Conservation (phyloP, 1,140 invertebrate species). For the Bombus superbus region DNA sequence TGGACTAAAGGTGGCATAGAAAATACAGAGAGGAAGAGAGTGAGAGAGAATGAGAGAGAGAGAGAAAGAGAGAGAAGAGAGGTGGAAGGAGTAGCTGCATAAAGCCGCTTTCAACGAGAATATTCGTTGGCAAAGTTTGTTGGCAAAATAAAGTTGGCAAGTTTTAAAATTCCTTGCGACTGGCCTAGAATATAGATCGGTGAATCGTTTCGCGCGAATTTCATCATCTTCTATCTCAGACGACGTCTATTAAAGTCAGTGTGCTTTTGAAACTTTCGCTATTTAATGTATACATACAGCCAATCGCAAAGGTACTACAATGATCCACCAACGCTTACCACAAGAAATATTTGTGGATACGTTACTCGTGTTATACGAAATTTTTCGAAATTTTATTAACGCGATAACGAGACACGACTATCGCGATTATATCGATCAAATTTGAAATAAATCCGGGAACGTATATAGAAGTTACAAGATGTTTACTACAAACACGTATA, state of each 20-base stretch:
- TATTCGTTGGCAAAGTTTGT: constrained; percentile 64
- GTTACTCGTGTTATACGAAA: too few species aligned
- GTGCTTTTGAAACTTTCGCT: constrained; percentile 34
- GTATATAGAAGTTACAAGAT: not conserved
- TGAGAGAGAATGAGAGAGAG: not conserved
- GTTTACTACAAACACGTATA: too few species aligned
- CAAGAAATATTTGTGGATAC: too few species aligned
- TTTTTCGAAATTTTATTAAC: too few species aligned
- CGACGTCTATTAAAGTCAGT: constrained; percentile 34
- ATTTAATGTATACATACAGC: not conserved
- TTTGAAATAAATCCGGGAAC: not conserved
- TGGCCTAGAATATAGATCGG: constrained; percentile 51
- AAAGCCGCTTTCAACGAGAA: constrained; percentile 52
- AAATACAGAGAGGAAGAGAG: not conserved
- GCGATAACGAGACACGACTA: too few species aligned
- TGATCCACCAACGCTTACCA: not conserved
- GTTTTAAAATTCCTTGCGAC: constrained; percentile 59
- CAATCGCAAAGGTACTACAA: not conserved
- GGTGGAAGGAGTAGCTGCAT: not conserved
- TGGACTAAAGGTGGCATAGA: constrained; percentile 42
- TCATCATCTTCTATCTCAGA: constrained; percentile 36
- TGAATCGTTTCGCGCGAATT: constrained; percentile 53
- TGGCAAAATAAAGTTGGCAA: constrained; percentile 61
- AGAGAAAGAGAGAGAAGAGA: too few species aligned
- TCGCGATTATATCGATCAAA: not conserved